These are phyloP conservation scores for Dermatemys mawii DNA, from an alignment of 2,113 vertebrate species.

Conservation along the genomic window DNA sequence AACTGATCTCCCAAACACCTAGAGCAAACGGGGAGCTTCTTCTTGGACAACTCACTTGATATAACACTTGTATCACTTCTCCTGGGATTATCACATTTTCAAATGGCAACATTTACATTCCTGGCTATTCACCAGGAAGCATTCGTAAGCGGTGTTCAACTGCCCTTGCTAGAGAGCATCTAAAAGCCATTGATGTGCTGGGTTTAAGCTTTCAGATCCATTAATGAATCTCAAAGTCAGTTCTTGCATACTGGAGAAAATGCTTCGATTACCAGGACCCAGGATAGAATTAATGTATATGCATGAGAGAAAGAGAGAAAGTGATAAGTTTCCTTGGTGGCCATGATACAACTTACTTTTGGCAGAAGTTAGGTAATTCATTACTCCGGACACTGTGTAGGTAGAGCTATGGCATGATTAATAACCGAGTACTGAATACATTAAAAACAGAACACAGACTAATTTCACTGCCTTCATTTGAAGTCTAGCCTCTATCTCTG, in stretches of 20 bases:
- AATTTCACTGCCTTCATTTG: conserved; percentile 8
- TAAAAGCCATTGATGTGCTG: neutral
- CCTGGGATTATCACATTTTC: neutral
- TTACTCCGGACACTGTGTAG: conserved; percentile 21
- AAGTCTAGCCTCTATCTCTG: neutral
- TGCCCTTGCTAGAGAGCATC: neutral
- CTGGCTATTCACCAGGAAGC: neutral
- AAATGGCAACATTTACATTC: neutral
- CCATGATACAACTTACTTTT: conserved; percentile 20
- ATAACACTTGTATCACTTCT: neutral
- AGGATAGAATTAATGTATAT: neutral
- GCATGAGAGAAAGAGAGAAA: neutral
- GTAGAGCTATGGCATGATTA: conserved; percentile 26
- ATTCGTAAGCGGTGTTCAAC: conserved; percentile 8
- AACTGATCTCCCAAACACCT: neutral
- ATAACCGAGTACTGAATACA: neutral
- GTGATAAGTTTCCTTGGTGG: neutral
- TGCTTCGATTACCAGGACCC: neutral
- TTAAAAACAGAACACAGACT: neutral
- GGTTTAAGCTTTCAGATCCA: conserved; percentile 25
- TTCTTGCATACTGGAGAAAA: conserved; percentile 26
- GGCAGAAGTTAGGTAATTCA: conserved; percentile 48
- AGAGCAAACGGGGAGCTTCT: neutral
- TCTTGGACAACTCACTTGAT: neutral
- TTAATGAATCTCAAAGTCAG: conserved; percentile 4